These are phyloP conservation scores for Chorisops tibialis DNA, from an alignment of 2,888 invertebrate genomes.

Conservation along the genomic window DNA sequence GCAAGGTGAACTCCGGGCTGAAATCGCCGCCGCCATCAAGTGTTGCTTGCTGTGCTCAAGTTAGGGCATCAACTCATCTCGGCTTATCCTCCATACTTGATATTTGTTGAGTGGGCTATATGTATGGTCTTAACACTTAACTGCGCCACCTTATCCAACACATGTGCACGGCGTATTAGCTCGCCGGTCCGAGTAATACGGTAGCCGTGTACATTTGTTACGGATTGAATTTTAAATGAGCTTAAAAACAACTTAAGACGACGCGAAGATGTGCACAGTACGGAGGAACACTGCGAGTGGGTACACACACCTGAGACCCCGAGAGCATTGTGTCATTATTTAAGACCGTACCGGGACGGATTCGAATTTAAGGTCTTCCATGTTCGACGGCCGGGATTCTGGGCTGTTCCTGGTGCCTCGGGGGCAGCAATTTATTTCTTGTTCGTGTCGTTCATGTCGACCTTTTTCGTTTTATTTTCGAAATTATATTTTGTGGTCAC, in stretches of 20 bases:
- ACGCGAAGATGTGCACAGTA: too few relatives aligned
- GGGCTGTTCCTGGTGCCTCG: constrained; percentile 16
- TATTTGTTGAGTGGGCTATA: background rate
- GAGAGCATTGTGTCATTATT: constrained; percentile 29
- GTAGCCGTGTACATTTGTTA: constrained; percentile 36
- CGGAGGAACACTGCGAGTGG: constrained; percentile 9
- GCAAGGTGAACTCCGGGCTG: background rate
- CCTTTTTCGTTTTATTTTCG: constrained; percentile 14
- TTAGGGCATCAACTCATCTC: too few relatives aligned
- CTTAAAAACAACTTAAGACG: constrained; percentile 34
- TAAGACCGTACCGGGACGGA: constrained; percentile 22
- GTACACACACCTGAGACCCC: constrained; percentile 30
- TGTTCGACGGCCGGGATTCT: background rate
- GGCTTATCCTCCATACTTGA: background rate
- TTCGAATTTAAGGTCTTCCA: constrained; percentile 4
- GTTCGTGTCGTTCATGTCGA: constrained; percentile 1
- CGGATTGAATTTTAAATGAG: constrained; percentile 36
- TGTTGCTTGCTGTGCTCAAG: too few relatives aligned
- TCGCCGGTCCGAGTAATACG: constrained; percentile 31
- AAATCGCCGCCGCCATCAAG: too few relatives aligned
- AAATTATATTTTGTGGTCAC: constrained; percentile 31
- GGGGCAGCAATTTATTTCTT: constrained; percentile 26
- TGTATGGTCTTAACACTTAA: background rate
- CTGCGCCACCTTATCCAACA: background rate
- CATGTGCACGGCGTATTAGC: constrained; percentile 3